These are phyloP conservation scores for Sinocyclocheilus anshuiensis DNA, from an alignment of 2,113 vertebrate species.

Conservation along the genomic window DNA sequence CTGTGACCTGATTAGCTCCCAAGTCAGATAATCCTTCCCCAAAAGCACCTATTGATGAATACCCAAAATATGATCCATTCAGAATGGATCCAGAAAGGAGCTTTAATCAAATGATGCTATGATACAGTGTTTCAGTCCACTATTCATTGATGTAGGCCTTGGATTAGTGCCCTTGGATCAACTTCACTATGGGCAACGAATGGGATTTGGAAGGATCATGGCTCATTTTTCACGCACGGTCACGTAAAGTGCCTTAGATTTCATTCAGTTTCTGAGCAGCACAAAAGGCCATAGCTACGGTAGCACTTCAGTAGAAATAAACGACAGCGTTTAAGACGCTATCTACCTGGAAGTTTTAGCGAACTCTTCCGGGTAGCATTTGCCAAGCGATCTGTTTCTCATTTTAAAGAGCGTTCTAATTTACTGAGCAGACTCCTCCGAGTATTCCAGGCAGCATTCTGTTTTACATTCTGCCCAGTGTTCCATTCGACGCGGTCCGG, in stretches of 20 bases:
- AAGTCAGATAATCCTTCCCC: neutral
- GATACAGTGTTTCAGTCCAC: neutral
- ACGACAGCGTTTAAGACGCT: neutral
- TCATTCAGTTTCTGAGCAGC: neutral
- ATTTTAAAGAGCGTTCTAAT: constrained; percentile 55
- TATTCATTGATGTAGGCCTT: neutral
- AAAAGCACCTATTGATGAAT: neutral
- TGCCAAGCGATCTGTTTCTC: constrained; percentile 50
- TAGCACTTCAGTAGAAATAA: neutral
- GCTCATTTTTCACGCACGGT: neutral
- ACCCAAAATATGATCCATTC: neutral
- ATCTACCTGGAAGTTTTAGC: neutral
- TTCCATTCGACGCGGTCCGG: constrained; percentile 60
- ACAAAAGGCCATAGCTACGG: neutral
- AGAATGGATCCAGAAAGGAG: neutral
- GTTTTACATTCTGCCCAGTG: constrained; percentile 58
- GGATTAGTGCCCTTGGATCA: constrained; percentile 21
- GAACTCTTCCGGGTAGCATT: neutral
- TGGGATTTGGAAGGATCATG: neutral
- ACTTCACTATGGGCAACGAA: neutral
- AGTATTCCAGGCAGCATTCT: constrained; percentile 43
- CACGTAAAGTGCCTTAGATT: neutral
- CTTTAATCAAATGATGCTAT: neutral
- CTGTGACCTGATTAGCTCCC: neutral
- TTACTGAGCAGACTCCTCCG: constrained; percentile 26